Percentiles rank a stretch among this genome's conserved stretches.
Conservation (phyloP, 2,113 vertebrate genomes). For the Pteropus alecto region DNA sequence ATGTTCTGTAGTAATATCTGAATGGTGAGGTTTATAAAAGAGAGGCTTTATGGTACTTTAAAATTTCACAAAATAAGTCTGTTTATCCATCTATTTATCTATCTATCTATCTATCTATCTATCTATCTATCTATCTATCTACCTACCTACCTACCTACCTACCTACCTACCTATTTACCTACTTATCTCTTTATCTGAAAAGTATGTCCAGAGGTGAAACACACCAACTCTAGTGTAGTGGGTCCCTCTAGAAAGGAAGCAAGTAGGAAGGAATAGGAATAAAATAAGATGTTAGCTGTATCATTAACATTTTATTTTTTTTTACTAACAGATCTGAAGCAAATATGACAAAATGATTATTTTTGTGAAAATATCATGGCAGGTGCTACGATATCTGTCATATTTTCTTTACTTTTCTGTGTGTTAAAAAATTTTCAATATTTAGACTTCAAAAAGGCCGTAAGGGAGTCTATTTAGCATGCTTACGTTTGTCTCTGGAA, state of each 20-base stretch:
- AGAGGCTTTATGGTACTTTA: not conserved
- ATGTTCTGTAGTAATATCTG: not conserved
- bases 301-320: not conserved
- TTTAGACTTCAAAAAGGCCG: not conserved
- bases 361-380: not conserved
- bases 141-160: not conserved
- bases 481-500: not conserved
- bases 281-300: not conserved
- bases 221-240: not conserved
- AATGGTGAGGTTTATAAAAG: not conserved
- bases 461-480: not conserved
- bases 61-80: not conserved
- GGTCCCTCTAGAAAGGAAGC: not conserved
- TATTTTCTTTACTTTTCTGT: not conserved
- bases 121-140: too few relatives aligned
- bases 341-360: not conserved
- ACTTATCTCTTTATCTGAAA: not conserved
- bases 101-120: not conserved
- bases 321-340: not conserved
- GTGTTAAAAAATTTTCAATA: not conserved
- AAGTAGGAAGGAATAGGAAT: not conserved
- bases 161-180: not conserved
- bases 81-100: not conserved
- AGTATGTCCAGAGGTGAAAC: not conserved
- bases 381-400: not conserved